phyloP scores from a whole-genome alignment of 2,888 invertebrate genomes.

The Glaucopsyche alexis region DNA sequence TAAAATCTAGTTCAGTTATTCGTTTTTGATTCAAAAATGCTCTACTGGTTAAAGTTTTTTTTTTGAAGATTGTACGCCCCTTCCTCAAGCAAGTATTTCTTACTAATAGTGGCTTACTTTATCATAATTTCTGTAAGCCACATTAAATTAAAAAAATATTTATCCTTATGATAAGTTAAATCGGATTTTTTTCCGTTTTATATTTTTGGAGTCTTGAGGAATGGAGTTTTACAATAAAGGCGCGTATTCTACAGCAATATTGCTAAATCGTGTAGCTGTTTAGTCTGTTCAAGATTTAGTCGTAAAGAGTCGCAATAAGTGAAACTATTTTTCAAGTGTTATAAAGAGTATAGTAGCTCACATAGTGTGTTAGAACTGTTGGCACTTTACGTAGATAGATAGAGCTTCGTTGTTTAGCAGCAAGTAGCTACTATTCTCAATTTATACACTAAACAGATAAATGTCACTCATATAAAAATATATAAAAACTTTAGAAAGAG shows the following conservation, averaged over 20 bases:
- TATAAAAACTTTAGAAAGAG: not conserved
- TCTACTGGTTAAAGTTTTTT: not conserved
- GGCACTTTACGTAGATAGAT: not conserved
- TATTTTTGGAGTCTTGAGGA: not conserved
- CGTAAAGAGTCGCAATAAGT: not conserved
- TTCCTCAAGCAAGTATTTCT: too few relatives aligned
- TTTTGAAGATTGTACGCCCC: not conserved
- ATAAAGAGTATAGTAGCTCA: not conserved
- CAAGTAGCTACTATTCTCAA: not conserved
- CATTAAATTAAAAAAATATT: too few relatives aligned
- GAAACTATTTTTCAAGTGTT: not conserved
- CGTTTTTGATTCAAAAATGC: not conserved
- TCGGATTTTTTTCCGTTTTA: not conserved
- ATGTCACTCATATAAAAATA: not conserved
- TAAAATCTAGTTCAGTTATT: not conserved
- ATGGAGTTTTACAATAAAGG: not conserved
- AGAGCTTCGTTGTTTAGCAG: not conserved
- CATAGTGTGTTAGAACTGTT: not conserved
- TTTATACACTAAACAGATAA: not conserved
- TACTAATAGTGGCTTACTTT: too few relatives aligned
- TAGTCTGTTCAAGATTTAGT: not conserved
- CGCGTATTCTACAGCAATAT: constrained; percentile 12
- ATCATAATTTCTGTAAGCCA: too few relatives aligned
- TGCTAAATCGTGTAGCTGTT: not conserved
- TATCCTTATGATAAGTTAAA: too few relatives aligned